Base-by-base conservation (phyloP, 2,797 vertebrate species). In the Melanotaenia maccullochi region DNA sequence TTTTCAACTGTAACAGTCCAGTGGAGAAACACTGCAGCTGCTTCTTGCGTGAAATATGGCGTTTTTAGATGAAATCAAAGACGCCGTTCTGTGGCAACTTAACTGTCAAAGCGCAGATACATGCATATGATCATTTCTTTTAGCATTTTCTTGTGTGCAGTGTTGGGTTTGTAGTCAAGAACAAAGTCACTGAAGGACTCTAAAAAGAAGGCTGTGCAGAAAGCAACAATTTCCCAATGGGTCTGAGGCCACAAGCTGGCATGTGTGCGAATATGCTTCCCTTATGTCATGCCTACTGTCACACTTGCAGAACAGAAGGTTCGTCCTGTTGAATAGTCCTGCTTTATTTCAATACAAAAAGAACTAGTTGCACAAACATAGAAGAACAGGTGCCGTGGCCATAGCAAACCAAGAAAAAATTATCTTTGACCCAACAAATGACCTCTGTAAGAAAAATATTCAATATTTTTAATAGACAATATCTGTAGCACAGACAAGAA, bases 231-330 rank as follows among this genome's bases (percentile, higher is more conserved):
- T 67, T 73, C 75, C 84, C 73, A 71, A 62, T 25, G 3, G 76
- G 65, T 76, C 42, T 66, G 52, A 6, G 42, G 57, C 57, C 56
- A 25, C 71, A 78, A 78, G 77, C 77, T 77, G 75, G 57, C 62
- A 76, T 76, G 76, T 73, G 66, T 79, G 52, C 9, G 49, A 79
- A 85, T 73, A 76, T 60, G 57, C 67, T 65, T 47, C 63, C 67
- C 68, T 70, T 49, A 62, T 63, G 65, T 56, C 76, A 47, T 42
- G 62, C 36, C 76, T 73, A 69, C 63, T 68, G 55, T 59, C 56
- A 75, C 49, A 25, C 49, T 52, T 24, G 49, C 9, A 25, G 49
- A 52, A 52, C 49, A 52, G 22, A 24, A 22, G n/a, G n/a, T 52
- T 52, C 22, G 22, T 52, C 49, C 22, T 52, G 49, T 52, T 52